These are phyloP conservation scores for Agrotis puta DNA, from an alignment of 2,888 invertebrate species.

Conservation along the genomic window DNA sequence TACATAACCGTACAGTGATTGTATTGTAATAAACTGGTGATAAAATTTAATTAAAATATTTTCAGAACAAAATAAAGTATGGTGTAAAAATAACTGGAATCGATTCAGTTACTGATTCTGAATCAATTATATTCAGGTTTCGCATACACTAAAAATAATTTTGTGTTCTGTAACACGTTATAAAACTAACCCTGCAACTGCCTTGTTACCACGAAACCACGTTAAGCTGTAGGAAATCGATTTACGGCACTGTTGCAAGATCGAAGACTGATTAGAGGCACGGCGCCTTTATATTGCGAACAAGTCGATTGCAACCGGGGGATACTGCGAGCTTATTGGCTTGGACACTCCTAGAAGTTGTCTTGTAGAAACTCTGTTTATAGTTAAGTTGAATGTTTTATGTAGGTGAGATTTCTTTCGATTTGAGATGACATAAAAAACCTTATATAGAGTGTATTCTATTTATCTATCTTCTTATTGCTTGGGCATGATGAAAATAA, in stretches of 20 bases:
- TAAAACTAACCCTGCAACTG: neutral
- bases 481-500: too few species aligned
- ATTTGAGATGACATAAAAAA: too few species aligned
- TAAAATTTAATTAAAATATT: too few species aligned
- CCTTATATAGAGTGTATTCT: too few species aligned
- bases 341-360: conserved; percentile 15
- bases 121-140: neutral
- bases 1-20: too few species aligned
- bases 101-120: neutral
- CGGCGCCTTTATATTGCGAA: conserved; percentile 36
- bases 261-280: conserved; percentile 62
- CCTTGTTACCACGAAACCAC: conserved; percentile 29
- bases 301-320: conserved; percentile 43
- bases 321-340: conserved; percentile 35
- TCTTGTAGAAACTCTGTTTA: conserved; percentile 1
- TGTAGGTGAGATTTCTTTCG: neutral
- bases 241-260: conserved; percentile 61
- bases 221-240: conserved; percentile 67
- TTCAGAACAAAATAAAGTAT: too few species aligned
- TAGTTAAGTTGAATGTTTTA: too few species aligned
- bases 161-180: conserved; percentile 1
- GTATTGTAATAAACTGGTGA: too few species aligned
- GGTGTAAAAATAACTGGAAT: neutral
- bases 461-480: too few species aligned
- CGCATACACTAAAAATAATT: too few species aligned